phyloP scores from a whole-genome alignment of 2,113 vertebrate genomes.

The Crotalus tigris region DNA sequence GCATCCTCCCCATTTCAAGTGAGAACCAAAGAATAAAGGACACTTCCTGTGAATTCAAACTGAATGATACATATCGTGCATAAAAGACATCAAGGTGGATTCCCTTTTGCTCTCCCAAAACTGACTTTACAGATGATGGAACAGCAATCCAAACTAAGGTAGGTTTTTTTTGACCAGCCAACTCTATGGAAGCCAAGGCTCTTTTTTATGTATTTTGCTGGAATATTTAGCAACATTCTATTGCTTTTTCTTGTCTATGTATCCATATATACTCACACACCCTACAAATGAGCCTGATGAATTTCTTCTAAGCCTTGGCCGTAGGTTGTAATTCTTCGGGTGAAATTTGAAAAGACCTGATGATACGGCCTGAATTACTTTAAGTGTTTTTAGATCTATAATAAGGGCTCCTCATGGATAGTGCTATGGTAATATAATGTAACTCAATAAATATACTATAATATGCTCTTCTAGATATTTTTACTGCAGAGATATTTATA shows the following conservation, averaged over 20 bases:
- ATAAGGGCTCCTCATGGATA: background rate
- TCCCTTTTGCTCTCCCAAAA: background rate
- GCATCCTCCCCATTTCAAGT: background rate
- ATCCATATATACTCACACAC: background rate
- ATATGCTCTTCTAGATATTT: background rate
- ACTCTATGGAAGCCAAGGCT: background rate
- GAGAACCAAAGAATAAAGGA: slow-evolving; percentile 14
- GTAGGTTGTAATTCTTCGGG: background rate
- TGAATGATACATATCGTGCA: background rate
- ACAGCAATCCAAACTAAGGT: slow-evolving; percentile 3
- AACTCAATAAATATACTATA: background rate
- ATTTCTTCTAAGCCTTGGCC: background rate
- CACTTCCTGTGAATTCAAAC: slow-evolving; percentile 6
- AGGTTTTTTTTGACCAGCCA: background rate
- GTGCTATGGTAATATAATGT: background rate
- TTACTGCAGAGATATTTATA: background rate
- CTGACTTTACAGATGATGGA: background rate
- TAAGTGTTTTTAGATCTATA: background rate
- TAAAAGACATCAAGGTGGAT: background rate
- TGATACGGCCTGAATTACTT: background rate
- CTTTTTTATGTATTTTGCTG: background rate
- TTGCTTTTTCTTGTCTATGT: background rate
- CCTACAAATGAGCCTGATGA: background rate
- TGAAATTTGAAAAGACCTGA: background rate
- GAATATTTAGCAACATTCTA: background rate